These are phyloP conservation scores for Scaptomyza montana DNA, from an alignment of 1,140 invertebrate genomes.

Conservation along the genomic window DNA sequence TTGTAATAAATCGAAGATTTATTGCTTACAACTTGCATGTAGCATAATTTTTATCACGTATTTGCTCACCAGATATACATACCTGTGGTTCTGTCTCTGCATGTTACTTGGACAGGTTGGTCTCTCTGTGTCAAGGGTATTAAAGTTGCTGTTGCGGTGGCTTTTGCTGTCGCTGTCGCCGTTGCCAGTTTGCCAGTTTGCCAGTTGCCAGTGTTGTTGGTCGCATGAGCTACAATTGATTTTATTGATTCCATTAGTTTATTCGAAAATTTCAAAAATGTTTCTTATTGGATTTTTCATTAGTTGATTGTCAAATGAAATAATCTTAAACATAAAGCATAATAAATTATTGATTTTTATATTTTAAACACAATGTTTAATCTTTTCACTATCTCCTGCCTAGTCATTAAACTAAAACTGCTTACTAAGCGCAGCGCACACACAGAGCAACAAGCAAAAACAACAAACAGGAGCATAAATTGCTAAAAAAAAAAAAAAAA, in stretches of 20 bases:
- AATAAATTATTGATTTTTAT: no score
- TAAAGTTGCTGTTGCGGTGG: constrained; percentile 31
- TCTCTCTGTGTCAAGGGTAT: constrained; percentile 23
- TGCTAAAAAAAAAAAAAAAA: constrained; percentile 25
- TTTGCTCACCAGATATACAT: constrained; percentile 13
- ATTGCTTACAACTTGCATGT: constrained; percentile 75
- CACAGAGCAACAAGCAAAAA: constrained; percentile 3
- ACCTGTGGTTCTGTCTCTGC: background rate
- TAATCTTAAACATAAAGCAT: no score
- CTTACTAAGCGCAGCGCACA: constrained; percentile 14
- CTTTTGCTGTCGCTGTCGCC: constrained; percentile 18
- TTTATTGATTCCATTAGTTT: constrained; percentile 7
- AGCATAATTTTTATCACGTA: constrained; percentile 77
- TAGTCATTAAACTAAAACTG: constrained; percentile 28
- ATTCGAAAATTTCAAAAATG: background rate
- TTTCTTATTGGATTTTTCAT: no score
- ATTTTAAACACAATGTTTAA: background rate
- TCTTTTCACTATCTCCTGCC: constrained; percentile 1
- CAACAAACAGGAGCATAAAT: constrained; percentile 43
- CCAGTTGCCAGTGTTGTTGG: no score
- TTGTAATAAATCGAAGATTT: constrained; percentile 81
- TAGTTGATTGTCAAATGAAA: no score
- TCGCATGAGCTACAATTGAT: constrained; percentile 11
- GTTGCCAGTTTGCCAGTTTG: background rate
- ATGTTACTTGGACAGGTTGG: background rate